Evolutionary conservation across 2,888 invertebrate species (phyloP), one percentile per base, ranked within the genome.

Genomic region (Ennomos quercinarius): DNA sequence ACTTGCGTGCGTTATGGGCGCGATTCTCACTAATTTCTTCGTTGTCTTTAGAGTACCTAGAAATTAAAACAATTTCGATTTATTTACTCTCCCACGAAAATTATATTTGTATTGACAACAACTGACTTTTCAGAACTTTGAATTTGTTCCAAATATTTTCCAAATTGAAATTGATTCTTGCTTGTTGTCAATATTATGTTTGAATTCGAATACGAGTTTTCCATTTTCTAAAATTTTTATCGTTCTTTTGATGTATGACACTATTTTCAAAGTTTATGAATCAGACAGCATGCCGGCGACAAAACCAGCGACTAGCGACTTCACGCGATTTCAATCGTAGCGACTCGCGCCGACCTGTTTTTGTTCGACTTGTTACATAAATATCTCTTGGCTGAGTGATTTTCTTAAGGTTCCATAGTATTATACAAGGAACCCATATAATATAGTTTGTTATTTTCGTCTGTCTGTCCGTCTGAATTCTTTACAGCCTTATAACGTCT

Each of bases 1-100:
- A 51, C 12, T 73, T 42, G 71, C 86, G 83, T 47, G 76, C 62
- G 27, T 72, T 63, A 84, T 68, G 1, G 91, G 89, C 39, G 90
- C 89, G 76, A 91, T 86, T 71, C 86, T 74, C 68, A 91, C 85
- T 50, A 91, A 71, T 67, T 86, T 89, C 64, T 86, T 88, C 59
- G 79, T 81, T 27, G 83, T 73, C 63, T 84, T 87, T 10, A 77
- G 63, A 66, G 76, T 80, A 37, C 56, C 77, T 77, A 69, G 64
- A 78, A 62, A 57, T 40, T 54, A 57, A 61, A 53, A 51, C 17
- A 59, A 49, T 58, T 48, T 49, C 41, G 10, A 37, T 57, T 45
- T 49, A 49, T 58, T 56, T 54, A 52, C 11, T 43, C 10, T 38
- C 34, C 38, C 13, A 42, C 34, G 9, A 47, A 36, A 46, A 49